These are phyloP conservation scores for Apantesis nais DNA, from an alignment of 2,888 invertebrate genomes.

Conservation along the genomic window DNA sequence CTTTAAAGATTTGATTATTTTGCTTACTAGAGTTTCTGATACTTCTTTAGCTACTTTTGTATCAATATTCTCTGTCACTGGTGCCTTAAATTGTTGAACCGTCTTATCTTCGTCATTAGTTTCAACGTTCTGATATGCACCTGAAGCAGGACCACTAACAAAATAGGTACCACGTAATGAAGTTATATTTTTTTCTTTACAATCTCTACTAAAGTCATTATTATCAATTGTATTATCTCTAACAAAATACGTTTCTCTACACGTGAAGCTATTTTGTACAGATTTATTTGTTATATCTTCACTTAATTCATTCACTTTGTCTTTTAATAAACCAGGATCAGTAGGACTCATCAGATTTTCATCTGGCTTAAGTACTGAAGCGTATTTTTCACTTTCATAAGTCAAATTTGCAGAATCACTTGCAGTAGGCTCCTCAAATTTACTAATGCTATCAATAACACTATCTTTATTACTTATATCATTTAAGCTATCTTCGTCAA, in stretches of 20 bases:
- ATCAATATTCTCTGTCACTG: constrained; percentile 17
- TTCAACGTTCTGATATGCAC: constrained; percentile 23
- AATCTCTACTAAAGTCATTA: constrained; percentile 14
- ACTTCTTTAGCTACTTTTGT: constrained; percentile 30
- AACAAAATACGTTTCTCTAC: constrained; percentile 45
- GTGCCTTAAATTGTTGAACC: constrained; percentile 27
- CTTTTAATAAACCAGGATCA: not conserved
- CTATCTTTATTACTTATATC: constrained; percentile 18
- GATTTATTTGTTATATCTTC: constrained; percentile 23
- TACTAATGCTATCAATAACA: constrained; percentile 6
- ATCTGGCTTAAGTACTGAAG: not conserved
- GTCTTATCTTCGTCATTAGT: constrained; percentile 20
- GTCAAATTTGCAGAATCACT: constrained; percentile 22
- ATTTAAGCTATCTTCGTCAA: constrained; percentile 45
- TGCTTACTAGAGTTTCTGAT: constrained; percentile 55
- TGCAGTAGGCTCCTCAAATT: constrained; percentile 15
- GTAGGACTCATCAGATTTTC: constrained; percentile 15
- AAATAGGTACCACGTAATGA: constrained; percentile 52
- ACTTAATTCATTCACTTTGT: constrained; percentile 11
- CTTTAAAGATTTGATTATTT: constrained; percentile 59
- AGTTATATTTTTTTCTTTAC: constrained; percentile 28
- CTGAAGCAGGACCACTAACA: constrained; percentile 35
- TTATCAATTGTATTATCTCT: constrained; percentile 30
- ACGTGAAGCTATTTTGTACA: constrained; percentile 15
- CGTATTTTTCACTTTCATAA: constrained; percentile 10